Conservation (phyloP, 2,797 vertebrate species). For the Etheostoma perlongum region DNA sequence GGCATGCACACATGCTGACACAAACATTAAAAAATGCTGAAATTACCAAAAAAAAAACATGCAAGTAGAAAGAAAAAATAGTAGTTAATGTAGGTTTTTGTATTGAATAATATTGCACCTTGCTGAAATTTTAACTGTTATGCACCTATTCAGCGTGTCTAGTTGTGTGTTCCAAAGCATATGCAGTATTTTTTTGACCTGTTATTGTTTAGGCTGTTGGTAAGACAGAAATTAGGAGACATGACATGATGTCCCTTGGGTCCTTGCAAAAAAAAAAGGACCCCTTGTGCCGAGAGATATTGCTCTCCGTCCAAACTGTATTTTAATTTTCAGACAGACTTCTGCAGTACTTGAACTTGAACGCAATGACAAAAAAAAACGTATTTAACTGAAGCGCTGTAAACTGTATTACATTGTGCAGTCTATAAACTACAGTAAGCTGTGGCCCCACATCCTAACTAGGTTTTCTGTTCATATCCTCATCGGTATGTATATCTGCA, state of each 20-base stretch:
- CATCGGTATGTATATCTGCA: no score
- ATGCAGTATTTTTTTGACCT: no score
- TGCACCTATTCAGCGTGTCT: not conserved
- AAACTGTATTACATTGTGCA: not conserved
- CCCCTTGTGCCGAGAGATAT: no score
- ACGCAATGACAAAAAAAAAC: not conserved
- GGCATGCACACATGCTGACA: conserved; percentile 30
- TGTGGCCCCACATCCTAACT: no score
- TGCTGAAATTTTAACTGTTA: not conserved
- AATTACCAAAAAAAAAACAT: not conserved
- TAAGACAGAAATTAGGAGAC: not conserved
- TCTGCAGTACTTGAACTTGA: not conserved
- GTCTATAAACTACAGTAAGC: not conserved
- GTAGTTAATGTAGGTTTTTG: not conserved
- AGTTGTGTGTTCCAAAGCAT: not conserved
- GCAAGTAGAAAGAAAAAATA: not conserved
- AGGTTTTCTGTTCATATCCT: no score
- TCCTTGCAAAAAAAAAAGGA: not conserved
- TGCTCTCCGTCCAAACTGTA: not conserved
- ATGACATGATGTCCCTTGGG: not conserved
- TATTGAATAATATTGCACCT: not conserved
- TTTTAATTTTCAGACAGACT: not conserved
- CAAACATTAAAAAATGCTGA: conserved; percentile 44
- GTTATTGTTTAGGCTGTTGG: no score
- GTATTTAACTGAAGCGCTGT: not conserved